These are phyloP conservation scores for Podocnemis expansa DNA, from an alignment of 2,113 vertebrate genomes.

Conservation along the genomic window DNA sequence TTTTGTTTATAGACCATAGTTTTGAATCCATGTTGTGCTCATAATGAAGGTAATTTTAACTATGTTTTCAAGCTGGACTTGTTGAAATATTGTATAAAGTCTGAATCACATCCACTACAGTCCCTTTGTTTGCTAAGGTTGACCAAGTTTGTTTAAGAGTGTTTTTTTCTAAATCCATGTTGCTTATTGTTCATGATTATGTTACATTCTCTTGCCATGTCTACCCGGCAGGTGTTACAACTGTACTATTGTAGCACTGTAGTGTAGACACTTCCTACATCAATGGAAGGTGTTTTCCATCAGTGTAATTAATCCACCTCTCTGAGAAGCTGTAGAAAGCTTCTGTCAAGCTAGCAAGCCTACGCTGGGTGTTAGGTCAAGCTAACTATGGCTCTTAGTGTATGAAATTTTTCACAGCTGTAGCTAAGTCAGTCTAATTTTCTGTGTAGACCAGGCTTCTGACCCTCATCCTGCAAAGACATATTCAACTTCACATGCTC, in stretches of 20 bases:
- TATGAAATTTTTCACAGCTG: neutral
- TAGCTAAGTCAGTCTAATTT: neutral
- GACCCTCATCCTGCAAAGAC: neutral
- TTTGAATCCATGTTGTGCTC: neutral
- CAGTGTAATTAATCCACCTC: neutral
- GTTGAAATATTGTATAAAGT: neutral
- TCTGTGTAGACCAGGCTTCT: neutral
- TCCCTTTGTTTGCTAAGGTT: fast-evolving
- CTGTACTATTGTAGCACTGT: neutral
- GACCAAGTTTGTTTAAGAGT: fast-evolving
- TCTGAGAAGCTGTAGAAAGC: neutral
- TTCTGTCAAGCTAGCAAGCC: neutral
- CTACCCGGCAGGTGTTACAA: neutral
- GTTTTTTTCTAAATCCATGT: neutral
- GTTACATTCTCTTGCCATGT: neutral
- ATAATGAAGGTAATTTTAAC: neutral
- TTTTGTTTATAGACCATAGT: neutral
- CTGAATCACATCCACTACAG: neutral
- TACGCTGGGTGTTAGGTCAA: neutral
- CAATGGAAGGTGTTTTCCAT: neutral
- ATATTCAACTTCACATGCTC: neutral
- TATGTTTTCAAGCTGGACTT: fast-evolving
- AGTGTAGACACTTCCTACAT: neutral
- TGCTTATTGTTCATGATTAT: neutral
- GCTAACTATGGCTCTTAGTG: neutral